Evolutionary conservation across 30 jellyfish, hydroid and myxozoan species (phyloP).

Genomic region (Hydractinia symbiolongicarpus): DNA sequence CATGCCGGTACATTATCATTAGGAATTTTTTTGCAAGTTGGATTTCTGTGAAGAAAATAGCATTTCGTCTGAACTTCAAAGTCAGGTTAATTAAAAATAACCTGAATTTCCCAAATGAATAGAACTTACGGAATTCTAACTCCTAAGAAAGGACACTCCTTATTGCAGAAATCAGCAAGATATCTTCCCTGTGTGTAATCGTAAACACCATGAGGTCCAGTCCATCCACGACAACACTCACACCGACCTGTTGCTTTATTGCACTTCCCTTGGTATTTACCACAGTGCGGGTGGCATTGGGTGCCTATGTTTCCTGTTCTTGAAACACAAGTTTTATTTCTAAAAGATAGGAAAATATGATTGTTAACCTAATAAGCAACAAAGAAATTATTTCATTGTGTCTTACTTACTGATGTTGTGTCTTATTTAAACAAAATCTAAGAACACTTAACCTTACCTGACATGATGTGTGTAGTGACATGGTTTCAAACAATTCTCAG

Average conservation of each 20-base stretch:
- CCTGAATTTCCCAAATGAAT: neutral
- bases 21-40: neutral
- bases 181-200: neutral
- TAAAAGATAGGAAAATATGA: too few species aligned
- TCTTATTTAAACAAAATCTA: too few species aligned
- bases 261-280: slow-evolving; percentile 15
- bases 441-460: neutral
- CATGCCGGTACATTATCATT: slow-evolving; percentile 16
- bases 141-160: slow-evolving; percentile 1
- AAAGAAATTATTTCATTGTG: neutral
- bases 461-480: slow-evolving; percentile 27
- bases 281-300: slow-evolving; percentile 20
- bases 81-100: too few species aligned
- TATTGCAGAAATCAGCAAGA: slow-evolving; percentile 1
- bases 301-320: neutral
- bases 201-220: slow-evolving; percentile 12
- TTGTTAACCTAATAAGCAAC: neutral
- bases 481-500: slow-evolving; percentile 5
- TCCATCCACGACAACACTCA: slow-evolving; percentile 32
- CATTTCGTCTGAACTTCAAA: too few species aligned
- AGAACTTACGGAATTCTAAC: neutral
- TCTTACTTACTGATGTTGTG: neutral
- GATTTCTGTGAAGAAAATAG: slow-evolving; percentile 1
- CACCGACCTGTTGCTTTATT: slow-evolving; percentile 17
- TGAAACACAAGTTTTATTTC: neutral